Base-by-base conservation (phyloP, 2,888 invertebrate genomes). In the Amblyjoppa proteus region DNA sequence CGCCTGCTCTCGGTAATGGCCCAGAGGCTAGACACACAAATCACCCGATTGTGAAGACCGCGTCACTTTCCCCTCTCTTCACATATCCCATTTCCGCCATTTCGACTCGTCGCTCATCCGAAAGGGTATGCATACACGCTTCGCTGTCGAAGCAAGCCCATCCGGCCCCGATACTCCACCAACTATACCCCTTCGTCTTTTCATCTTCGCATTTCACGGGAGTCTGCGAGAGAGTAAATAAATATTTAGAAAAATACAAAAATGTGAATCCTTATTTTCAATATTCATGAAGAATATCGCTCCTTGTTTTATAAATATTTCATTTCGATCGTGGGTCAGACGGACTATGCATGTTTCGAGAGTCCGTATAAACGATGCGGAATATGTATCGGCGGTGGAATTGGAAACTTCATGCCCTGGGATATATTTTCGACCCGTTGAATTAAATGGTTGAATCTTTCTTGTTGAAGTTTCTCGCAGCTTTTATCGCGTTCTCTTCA, bases 361-460 rank as follows among this genome's bases (percentile, higher is more conserved):
- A 45, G 16, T 31, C 11, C 25, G 83, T 51, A n/a, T 53, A 61
- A 80, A 28, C 73, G 61, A 61, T 31, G 2, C n/a, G 2, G 76
- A 81, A 87, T 87, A 88, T 90, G 87, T 89, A 90, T 89, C 70
- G 6, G 6, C 20, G 1, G 1, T 6, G 25, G 34, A 34, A 13
- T 34, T 34, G 16, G 64, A 64, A 11, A 13, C 34, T 64, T 64
- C 31, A 7, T 5, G n/a, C 16, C n/a, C 7, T n/a, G 31, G 28
- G 13, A 31, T 34, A 20, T n/a, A 31, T 31, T 34, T 16, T 25
- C 25, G 25, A 58, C 4, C 58, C 3, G 1, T 13, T 28, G 45
- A 49, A 49, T 49, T 16, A 49, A 49, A 13, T 49, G 13, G 16
- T 49, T 16, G 45, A 16, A 16, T 13, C 13, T 41, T 11, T 11